These are phyloP conservation scores for Campodea augens DNA, from an alignment of 1,140 invertebrate species.

Conservation along the genomic window DNA sequence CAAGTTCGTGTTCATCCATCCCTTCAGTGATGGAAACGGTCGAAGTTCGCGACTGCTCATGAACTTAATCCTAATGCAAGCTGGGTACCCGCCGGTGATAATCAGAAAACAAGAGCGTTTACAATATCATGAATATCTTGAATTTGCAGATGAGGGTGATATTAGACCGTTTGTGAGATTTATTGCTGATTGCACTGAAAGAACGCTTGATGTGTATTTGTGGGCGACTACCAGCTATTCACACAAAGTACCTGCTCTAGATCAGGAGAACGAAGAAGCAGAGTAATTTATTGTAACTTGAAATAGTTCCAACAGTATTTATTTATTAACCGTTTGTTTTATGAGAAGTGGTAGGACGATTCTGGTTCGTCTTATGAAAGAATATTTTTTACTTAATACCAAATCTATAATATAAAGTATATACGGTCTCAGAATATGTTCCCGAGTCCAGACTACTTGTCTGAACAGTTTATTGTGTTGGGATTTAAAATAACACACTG, in stretches of 20 bases:
- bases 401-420: too few relatives aligned
- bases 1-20: conserved; percentile 88
- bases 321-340: too few relatives aligned
- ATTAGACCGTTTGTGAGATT: conserved; percentile 84
- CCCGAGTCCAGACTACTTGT: too few relatives aligned
- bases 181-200: conserved; percentile 82
- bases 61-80: conserved; percentile 94
- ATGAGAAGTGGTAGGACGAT: too few relatives aligned
- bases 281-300: too few relatives aligned
- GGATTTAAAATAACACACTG: too few relatives aligned
- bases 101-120: conserved; percentile 76
- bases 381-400: too few relatives aligned
- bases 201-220: conserved; percentile 82
- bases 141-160: conserved; percentile 80
- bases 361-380: too few relatives aligned
- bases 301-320: too few relatives aligned
- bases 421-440: too few relatives aligned
- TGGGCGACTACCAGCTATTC: conserved; percentile 46
- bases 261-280: conserved; percentile 10
- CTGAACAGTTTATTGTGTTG: too few relatives aligned
- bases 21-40: conserved; percentile 84
- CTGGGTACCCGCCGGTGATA: conserved; percentile 91
- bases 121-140: conserved; percentile 67
- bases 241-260: conserved; percentile 27
- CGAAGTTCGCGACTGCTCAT: conserved; percentile 83